Percentiles rank a stretch among this genome's conserved stretches.
These are phyloP conservation scores for Typhlichthys subterraneus DNA, from an alignment of 2,797 vertebrate genomes.

Conservation along the genomic window DNA sequence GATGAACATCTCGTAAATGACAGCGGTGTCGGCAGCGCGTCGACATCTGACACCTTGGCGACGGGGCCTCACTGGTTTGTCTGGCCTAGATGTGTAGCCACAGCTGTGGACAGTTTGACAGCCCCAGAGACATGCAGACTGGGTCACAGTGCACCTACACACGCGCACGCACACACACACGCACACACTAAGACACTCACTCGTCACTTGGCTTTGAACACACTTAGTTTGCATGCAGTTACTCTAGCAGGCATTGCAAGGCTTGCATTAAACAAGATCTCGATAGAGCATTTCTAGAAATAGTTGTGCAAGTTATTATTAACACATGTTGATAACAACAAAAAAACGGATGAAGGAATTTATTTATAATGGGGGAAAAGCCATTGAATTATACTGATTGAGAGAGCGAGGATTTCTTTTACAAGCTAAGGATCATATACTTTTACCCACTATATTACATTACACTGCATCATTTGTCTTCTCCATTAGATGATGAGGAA, in stretches of 20 bases:
- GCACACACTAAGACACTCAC: constrained; percentile 13
- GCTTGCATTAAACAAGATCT: constrained; percentile 38
- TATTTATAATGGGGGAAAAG: neutral
- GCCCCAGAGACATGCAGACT: constrained; percentile 49
- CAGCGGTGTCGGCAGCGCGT: constrained; percentile 33
- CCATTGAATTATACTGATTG: constrained; percentile 23
- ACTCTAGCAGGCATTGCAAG: neutral
- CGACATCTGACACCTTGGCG: constrained; percentile 59
- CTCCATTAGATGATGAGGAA: constrained; percentile 69
- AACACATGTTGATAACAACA: constrained; percentile 52
- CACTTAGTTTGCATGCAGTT: constrained; percentile 1
- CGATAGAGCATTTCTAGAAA: constrained; percentile 7
- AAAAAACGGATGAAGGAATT: constrained; percentile 9
- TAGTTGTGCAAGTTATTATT: constrained; percentile 46
- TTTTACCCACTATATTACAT: neutral
- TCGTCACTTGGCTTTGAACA: constrained; percentile 5
- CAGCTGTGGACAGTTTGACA: constrained; percentile 73
- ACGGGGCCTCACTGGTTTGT: constrained; percentile 33
- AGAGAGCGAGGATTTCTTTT: constrained; percentile 19
- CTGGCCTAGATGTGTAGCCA: constrained; percentile 45
- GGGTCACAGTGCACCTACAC: constrained; percentile 40
- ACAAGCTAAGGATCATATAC: constrained; percentile 16
- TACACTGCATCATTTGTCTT: constrained; percentile 24
- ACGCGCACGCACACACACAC: constrained; percentile 6
- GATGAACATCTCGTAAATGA: constrained; percentile 50